phyloP scores from a whole-genome alignment of 2,888 invertebrate species.

The Bombylius major region DNA sequence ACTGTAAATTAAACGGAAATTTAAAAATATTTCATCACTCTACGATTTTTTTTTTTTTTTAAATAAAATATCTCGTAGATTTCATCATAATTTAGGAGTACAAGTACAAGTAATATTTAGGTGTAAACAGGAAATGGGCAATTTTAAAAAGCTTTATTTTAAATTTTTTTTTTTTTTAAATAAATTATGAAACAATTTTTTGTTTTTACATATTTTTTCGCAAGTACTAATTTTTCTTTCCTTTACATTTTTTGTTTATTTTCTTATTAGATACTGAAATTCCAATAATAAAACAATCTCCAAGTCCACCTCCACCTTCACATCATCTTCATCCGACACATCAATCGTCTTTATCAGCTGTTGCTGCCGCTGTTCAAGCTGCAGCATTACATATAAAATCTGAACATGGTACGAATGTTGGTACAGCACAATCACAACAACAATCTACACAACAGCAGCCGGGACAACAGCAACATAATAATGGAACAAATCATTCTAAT shows the following conservation, averaged over 20 bases:
- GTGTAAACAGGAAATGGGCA: no score
- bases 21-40: no score
- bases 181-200: neutral
- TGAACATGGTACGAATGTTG: slow-evolving; percentile 24
- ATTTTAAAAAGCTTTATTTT: neutral
- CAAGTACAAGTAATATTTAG: no score
- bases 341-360: slow-evolving; percentile 17
- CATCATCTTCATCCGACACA: slow-evolving; percentile 27
- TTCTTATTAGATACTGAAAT: slow-evolving; percentile 35
- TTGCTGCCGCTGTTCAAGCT: slow-evolving; percentile 13
- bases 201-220: neutral
- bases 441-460: slow-evolving; percentile 14
- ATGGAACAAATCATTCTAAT: slow-evolving; percentile 9
- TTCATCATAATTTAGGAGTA: no score
- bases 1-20: no score
- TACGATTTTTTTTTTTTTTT: no score
- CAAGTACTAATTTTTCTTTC: no score
- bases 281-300: slow-evolving; percentile 37
- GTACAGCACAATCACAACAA: slow-evolving; percentile 24
- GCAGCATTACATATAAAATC: slow-evolving; percentile 31
- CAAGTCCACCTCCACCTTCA: slow-evolving; percentile 34
- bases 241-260: neutral
- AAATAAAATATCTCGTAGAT: no score
- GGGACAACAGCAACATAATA: slow-evolving; percentile 16
- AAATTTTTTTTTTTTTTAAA: neutral